These are phyloP conservation scores for Lasioglossum malachurum DNA, from an alignment of 2,888 invertebrate genomes.

Conservation along the genomic window DNA sequence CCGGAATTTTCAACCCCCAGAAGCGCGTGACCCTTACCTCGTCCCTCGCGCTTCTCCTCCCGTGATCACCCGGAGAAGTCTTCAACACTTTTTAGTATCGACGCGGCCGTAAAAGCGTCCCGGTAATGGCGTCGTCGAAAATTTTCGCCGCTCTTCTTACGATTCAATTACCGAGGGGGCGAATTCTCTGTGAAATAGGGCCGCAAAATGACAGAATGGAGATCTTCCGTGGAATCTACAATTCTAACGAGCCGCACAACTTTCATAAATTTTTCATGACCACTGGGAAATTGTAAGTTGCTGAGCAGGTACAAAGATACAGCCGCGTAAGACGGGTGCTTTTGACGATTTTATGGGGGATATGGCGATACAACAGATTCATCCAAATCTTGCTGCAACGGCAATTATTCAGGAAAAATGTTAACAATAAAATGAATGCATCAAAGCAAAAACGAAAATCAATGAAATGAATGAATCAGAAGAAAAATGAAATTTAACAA, in stretches of 20 bases:
- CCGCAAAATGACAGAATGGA: not conserved
- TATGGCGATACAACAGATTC: too few species aligned
- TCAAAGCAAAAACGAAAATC: too few species aligned
- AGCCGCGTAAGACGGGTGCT: too few species aligned
- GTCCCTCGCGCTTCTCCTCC: not conserved
- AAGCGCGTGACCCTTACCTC: not conserved
- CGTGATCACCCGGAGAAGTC: not conserved
- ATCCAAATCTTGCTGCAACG: too few species aligned
- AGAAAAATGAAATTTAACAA: too few species aligned
- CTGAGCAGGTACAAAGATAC: too few species aligned
- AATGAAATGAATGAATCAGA: too few species aligned
- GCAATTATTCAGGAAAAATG: too few species aligned
- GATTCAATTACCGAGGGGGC: not conserved
- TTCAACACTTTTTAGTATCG: slow-evolving; percentile 4
- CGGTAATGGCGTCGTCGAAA: not conserved
- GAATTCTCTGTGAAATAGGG: not conserved
- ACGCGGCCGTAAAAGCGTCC: not conserved
- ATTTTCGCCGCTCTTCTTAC: not conserved
- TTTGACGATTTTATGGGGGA: too few species aligned
- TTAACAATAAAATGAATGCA: too few species aligned
- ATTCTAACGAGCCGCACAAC: not conserved
- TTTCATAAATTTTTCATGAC: not conserved
- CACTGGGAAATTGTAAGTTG: not conserved
- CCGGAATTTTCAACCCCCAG: not conserved
- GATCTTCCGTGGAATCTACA: not conserved